Conservation (phyloP, 2,888 invertebrate genomes). For the Phengaris alcon region DNA sequence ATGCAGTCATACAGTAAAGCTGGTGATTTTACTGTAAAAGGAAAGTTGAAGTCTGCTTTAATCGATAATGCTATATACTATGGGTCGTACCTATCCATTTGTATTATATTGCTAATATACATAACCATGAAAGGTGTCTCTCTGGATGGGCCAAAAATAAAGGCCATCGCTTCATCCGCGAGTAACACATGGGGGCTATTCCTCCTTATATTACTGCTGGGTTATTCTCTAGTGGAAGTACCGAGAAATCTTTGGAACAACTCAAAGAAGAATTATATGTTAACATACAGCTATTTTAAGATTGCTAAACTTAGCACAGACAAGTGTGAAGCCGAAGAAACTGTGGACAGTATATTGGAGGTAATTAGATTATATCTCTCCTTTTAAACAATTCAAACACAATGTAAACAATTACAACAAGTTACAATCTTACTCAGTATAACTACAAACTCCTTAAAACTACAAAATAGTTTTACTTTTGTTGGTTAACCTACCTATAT, state of each 20-base stretch:
- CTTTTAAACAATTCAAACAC: not conserved
- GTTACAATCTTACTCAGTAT: too few species aligned
- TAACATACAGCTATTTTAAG: slow-evolving; percentile 94
- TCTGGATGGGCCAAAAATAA: slow-evolving; percentile 94
- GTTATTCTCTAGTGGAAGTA: slow-evolving; percentile 97
- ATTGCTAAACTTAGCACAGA: slow-evolving; percentile 96
- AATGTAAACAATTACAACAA: not conserved
- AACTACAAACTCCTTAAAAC: too few species aligned
- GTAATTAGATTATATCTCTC: slow-evolving; percentile 64
- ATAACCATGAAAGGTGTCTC: slow-evolving; percentile 93
- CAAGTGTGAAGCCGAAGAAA: slow-evolving; percentile 98
- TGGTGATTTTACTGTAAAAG: slow-evolving; percentile 96
- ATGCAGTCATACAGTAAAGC: slow-evolving; percentile 99
- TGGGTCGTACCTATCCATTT: slow-evolving; percentile 96
- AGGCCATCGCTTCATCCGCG: slow-evolving; percentile 98
- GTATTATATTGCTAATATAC: slow-evolving; percentile 95
- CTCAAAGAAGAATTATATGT: slow-evolving; percentile 89
- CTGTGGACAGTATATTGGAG: slow-evolving; percentile 95
- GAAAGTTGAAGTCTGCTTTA: slow-evolving; percentile 95
- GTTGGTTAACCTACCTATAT: too few species aligned
- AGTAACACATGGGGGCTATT: slow-evolving; percentile 99
- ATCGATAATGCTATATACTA: slow-evolving; percentile 99
- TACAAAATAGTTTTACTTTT: too few species aligned
- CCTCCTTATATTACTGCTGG: slow-evolving; percentile 92
- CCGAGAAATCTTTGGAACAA: slow-evolving; percentile 95